These are phyloP conservation scores for Macropodus opercularis DNA, from an alignment of 2,797 vertebrate species.

Conservation along the genomic window DNA sequence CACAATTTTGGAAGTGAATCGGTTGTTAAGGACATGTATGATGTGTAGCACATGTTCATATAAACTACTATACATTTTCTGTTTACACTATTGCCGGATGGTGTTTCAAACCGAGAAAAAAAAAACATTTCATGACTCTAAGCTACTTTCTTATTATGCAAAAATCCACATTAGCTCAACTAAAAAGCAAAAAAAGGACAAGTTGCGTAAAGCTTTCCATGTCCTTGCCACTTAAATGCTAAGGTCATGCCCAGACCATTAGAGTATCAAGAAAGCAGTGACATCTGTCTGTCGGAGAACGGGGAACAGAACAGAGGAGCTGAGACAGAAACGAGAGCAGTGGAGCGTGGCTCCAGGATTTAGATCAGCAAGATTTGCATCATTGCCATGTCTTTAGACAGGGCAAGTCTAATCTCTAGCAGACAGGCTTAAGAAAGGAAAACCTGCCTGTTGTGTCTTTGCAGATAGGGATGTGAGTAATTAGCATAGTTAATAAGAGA, in stretches of 20 bases:
- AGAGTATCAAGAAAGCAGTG: constrained; percentile 47
- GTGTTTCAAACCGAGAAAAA: constrained; percentile 2
- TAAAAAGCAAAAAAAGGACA: neutral
- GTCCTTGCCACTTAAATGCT: constrained; percentile 41
- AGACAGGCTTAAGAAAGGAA: constrained; percentile 79
- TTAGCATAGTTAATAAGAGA: constrained; percentile 82
- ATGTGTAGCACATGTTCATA: no score
- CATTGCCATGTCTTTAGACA: constrained; percentile 75
- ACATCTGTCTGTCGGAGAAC: constrained; percentile 58
- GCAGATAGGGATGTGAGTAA: constrained; percentile 78
- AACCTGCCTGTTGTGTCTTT: constrained; percentile 70
- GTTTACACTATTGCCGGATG: neutral
- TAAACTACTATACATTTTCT: neutral
- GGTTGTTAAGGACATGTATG: constrained; percentile 2
- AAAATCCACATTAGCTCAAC: constrained; percentile 1
- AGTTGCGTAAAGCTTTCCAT: neutral
- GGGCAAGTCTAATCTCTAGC: constrained; percentile 76
- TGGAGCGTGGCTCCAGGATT: constrained; percentile 76
- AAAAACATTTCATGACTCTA: neutral
- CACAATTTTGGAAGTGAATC: constrained; percentile 3
- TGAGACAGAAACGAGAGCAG: constrained; percentile 58
- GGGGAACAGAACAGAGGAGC: constrained; percentile 40
- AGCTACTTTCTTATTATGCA: neutral
- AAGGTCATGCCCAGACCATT: constrained; percentile 44
- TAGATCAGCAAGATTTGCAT: constrained; percentile 81